phyloP scores from a whole-genome alignment of 2,113 vertebrate genomes.

The Cochlearius cochlearius region DNA sequence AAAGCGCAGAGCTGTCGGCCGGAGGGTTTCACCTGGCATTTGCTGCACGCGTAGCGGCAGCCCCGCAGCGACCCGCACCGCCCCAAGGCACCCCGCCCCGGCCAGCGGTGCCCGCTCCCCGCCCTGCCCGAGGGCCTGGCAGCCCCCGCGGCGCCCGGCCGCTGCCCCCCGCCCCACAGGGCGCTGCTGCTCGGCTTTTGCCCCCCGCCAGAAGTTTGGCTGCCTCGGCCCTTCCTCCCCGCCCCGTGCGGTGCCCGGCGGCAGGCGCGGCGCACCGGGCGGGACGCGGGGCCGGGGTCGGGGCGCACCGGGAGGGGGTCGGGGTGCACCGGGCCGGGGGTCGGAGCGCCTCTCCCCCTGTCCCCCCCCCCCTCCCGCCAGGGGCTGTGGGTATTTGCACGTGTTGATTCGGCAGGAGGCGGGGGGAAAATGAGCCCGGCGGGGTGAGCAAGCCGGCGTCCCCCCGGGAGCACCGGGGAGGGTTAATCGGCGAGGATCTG shows the following conservation, averaged over 20 bases:
- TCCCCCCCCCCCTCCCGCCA: background rate
- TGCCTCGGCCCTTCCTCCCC: background rate
- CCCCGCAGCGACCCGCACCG: background rate
- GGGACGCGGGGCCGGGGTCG: background rate
- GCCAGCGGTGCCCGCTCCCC: background rate
- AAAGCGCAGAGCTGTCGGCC: background rate
- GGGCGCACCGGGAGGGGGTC: background rate
- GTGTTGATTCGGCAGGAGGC: background rate
- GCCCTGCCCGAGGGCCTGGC: background rate
- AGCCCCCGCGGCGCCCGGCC: background rate
- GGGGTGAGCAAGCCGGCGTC: background rate
- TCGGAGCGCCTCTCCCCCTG: too few species aligned
- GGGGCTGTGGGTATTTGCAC: background rate
- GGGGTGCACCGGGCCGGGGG: background rate
- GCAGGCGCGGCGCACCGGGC: background rate
- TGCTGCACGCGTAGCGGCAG: rapidly evolving
- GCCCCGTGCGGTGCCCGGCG: background rate
- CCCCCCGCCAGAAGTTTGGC: background rate
- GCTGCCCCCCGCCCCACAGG: too few species aligned
- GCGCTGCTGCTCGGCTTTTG: background rate
- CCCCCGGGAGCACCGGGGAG: background rate
- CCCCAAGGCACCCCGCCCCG: too few species aligned
- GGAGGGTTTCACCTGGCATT: background rate
- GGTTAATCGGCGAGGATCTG: conserved; percentile 14
- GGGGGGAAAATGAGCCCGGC: background rate